These are phyloP conservation scores for Anabas testudineus DNA, from an alignment of 2,797 vertebrate species.

Conservation along the genomic window DNA sequence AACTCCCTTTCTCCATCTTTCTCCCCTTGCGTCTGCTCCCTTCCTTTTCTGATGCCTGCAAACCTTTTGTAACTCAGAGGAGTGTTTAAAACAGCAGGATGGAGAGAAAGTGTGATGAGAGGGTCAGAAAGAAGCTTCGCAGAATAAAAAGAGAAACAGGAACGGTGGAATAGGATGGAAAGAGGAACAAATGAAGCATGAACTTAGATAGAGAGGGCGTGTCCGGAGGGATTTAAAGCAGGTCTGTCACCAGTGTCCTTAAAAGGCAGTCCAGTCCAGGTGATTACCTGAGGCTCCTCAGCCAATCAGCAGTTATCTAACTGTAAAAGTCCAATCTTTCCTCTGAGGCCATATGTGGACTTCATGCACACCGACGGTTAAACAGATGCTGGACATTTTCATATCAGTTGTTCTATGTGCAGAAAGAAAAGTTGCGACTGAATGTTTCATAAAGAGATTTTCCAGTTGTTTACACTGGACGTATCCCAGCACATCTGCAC, in stretches of 20 bases:
- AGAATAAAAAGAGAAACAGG: not conserved
- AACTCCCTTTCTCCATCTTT: not conserved
- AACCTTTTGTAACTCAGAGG: not conserved
- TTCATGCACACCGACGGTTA: not conserved
- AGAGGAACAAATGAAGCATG: not conserved
- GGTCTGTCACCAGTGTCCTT: constrained; percentile 64
- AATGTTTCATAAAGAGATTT: constrained; percentile 28
- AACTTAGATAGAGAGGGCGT: not conserved
- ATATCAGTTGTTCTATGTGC: not conserved
- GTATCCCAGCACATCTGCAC: constrained; percentile 35
- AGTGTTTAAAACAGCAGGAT: constrained; percentile 10
- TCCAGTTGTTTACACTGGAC: constrained; percentile 37
- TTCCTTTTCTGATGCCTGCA: not conserved
- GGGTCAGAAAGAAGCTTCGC: not conserved
- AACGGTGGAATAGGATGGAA: not conserved
- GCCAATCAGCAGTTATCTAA: constrained; percentile 59
- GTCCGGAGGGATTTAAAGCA: constrained; percentile 21
- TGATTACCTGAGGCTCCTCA: constrained; percentile 55
- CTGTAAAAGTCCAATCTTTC: constrained; percentile 33
- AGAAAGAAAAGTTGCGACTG: constrained; percentile 5
- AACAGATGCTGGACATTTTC: constrained; percentile 19
- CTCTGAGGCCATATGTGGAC: constrained; percentile 22
- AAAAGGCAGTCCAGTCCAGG: constrained; percentile 70
- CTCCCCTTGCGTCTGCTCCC: constrained; percentile 3
- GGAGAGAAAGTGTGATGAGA: not conserved